Conservation (phyloP, 2,888 invertebrate genomes). For the Eugnorisma glareosa region DNA sequence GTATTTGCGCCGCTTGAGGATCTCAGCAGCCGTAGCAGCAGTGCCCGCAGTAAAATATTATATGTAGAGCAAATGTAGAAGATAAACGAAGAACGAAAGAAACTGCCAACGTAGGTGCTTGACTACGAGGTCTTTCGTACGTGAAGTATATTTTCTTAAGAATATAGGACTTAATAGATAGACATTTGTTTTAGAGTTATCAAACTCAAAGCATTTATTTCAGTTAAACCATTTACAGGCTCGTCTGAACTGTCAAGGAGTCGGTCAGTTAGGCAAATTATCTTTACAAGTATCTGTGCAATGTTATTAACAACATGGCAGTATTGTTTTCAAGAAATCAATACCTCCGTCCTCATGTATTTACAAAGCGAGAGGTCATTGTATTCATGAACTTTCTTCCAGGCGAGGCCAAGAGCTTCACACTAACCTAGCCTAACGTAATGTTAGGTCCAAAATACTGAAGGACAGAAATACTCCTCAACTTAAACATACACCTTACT, state of each 20-base stretch:
- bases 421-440: conserved; percentile 51
- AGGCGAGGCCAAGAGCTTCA: conserved; percentile 2
- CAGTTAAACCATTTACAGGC: background rate
- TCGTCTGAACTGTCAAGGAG: background rate
- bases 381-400: conserved; percentile 16
- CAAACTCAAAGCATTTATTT: background rate
- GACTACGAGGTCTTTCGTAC: no score
- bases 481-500: background rate
- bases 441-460: conserved; percentile 14
- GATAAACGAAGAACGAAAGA: background rate
- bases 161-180: no score
- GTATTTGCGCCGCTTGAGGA: no score
- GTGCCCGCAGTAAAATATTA: no score
- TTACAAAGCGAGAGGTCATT: conserved; percentile 25
- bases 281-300: background rate
- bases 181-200: background rate
- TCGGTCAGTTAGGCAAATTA: background rate
- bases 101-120: no score
- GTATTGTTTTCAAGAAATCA: background rate
- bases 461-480: background rate
- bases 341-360: background rate
- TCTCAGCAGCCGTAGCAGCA: no score
- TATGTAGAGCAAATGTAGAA: background rate
- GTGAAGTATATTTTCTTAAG: background rate
- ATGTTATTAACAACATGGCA: background rate